Evolutionary conservation across 2,113 vertebrate species (phyloP), one percentile per base, ranked within the genome.

Genomic region (Misgurnus mizolepis): DNA sequence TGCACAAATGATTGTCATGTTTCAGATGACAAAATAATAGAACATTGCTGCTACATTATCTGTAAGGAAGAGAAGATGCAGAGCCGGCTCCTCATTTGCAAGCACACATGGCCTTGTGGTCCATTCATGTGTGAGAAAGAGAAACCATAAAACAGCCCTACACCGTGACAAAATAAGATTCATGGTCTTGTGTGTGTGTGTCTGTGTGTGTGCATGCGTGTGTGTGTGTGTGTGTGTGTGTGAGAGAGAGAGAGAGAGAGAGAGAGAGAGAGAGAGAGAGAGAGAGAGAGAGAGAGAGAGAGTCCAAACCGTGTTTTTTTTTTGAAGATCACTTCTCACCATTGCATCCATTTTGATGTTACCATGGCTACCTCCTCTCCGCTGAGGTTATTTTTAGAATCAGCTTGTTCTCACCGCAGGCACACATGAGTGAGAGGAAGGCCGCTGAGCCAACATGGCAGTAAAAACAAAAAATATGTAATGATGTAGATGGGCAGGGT

Each of bases 351-450:
- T 85, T 88, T 80, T 87, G 85, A 83, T 62, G 85, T 89, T 87
- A 80, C 88, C 85, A 89, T 89, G 88, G 66, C 82, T 83, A 89
- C 88, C 81, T 85, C 67, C 72, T 72, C 84, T 87, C 61, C 64
- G 78, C 66, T 68, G 64, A 82, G 74, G 88, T 86, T 88, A 89
- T 88, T 89, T 89, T 88, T 89, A 89, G 88, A 80, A 81, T 76
- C 77, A 69, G 73, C 55, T 68, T 85, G 80, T 69, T 78, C 76
- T 86, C 79, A 49, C 81, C 72, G 71, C 83, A 84, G 81, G 82
- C 81, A 43, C 49, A 85, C 78, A 80, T 81, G 66, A 58, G 80
- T 27, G 76, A 78, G 34, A 80, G 78, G 71, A 67, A 70, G 56
- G 76, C 56, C 43, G 47, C n/a, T 58, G 3, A 83, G 79, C 68